phyloP scores from a whole-genome alignment of 2,113 vertebrate species.

The Zosterops borbonicus region DNA sequence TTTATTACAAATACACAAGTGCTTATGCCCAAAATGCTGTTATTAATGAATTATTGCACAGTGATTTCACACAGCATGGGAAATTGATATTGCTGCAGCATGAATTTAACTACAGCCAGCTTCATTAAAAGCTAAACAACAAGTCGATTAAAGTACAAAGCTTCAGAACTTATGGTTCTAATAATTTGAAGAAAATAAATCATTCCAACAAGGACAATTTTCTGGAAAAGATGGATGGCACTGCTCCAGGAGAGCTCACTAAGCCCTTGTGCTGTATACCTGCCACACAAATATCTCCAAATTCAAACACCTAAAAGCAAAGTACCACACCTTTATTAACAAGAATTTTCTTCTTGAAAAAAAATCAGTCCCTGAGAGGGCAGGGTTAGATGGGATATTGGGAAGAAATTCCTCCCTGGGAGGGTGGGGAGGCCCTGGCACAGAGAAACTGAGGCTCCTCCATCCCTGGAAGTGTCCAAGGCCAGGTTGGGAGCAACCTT shows the following conservation, averaged over 20 bases:
- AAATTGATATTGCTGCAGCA: constrained; percentile 48
- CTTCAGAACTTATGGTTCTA: neutral
- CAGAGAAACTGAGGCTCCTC: neutral
- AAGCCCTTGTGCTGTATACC: neutral
- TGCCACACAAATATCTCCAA: neutral
- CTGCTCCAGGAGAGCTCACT: neutral
- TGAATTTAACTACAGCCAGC: constrained; percentile 29
- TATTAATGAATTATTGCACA: constrained; percentile 53
- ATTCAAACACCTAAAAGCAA: neutral
- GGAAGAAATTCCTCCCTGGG: neutral
- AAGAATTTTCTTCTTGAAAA: neutral
- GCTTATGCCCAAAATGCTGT: constrained; percentile 5
- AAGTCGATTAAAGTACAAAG: constrained; percentile 3
- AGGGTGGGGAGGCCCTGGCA: neutral
- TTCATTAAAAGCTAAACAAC: constrained; percentile 39
- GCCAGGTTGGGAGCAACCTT: neutral
- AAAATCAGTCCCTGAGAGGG: neutral
- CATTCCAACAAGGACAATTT: neutral
- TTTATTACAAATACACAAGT: constrained; percentile 32
- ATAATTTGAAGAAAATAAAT: neutral
- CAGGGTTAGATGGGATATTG: neutral
- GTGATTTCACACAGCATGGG: constrained; percentile 32
- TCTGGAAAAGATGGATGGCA: neutral
- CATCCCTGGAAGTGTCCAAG: neutral
- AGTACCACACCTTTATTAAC: neutral